phyloP scores from a whole-genome alignment of 1,140 invertebrate genomes.

The Brachionus calyciflorus region DNA sequence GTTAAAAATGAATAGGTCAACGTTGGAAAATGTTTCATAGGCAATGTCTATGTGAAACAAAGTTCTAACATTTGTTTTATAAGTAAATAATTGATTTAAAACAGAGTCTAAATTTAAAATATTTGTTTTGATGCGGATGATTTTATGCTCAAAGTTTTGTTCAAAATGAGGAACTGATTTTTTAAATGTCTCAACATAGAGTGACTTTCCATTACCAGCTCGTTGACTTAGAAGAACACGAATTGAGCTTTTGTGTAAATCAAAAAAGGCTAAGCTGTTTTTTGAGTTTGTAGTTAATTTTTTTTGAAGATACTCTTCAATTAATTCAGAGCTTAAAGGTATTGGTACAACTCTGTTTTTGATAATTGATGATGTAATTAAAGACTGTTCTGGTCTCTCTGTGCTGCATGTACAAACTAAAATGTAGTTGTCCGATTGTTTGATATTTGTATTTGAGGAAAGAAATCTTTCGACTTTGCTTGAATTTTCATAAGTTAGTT shows the following conservation, averaged over 20 bases:
- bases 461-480: conserved; percentile 4
- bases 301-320: not conserved
- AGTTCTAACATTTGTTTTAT: not conserved
- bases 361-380: not conserved
- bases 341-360: conserved; percentile 37
- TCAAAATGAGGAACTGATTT: not conserved
- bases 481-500: conserved; percentile 27
- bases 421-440: conserved; percentile 9
- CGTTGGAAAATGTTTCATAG: conserved; percentile 21
- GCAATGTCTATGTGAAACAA: conserved; percentile 39
- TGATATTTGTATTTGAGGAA: not conserved
- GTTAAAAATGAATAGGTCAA: conserved; percentile 30
- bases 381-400: not conserved
- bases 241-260: not conserved
- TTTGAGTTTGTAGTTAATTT: not conserved
- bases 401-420: conserved; percentile 24
- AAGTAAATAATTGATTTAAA: not conserved
- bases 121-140: conserved; percentile 18
- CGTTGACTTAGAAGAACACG: not conserved
- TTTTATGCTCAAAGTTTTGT: not conserved
- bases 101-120: not conserved
- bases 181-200: conserved; percentile 1
- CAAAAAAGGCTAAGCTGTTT: not conserved
- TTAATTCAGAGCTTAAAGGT: not conserved
- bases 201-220: conserved; percentile 37